A percentile compares a stretch with the other conserved stretches of the same genome.
Evolutionary conservation across 2,113 vertebrate genomes (phyloP).

Genomic region (Menidia beryllina): DNA sequence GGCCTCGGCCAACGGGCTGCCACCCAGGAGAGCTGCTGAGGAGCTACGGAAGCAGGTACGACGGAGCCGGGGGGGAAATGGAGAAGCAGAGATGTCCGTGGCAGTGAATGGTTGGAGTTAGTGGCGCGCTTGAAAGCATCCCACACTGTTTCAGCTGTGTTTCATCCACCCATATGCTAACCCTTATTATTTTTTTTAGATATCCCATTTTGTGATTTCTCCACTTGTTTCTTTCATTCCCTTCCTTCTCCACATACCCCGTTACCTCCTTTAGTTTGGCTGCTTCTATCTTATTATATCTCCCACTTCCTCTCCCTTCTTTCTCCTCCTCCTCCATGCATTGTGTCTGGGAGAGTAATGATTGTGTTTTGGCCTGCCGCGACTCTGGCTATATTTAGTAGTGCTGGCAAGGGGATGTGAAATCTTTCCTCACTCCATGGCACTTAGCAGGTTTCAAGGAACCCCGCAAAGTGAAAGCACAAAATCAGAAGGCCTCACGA

Average conservation of each 20-base stretch:
- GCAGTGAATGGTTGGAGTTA: no score
- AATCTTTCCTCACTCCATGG: constrained; percentile 56
- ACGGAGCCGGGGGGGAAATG: neutral
- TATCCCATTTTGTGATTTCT: constrained; percentile 27
- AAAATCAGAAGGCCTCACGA: constrained; percentile 14
- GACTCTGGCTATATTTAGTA: constrained; percentile 77
- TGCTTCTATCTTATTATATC: constrained; percentile 8
- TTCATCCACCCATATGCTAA: constrained; percentile 33
- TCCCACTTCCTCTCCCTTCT: constrained; percentile 10
- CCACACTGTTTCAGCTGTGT: constrained; percentile 4
- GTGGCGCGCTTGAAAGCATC: neutral
- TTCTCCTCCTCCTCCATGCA: constrained; percentile 21
- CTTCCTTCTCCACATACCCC: neutral
- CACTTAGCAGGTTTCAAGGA: constrained; percentile 68
- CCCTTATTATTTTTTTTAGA: constrained; percentile 9
- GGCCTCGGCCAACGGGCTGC: constrained; percentile 85
- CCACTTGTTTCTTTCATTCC: neutral
- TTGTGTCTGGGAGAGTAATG: constrained; percentile 75
- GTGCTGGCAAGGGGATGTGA: constrained; percentile 64
- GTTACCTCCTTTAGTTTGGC: neutral
- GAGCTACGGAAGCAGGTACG: constrained; percentile 93
- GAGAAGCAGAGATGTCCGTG: no score
- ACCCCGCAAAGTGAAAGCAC: constrained; percentile 41
- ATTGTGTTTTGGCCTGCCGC: constrained; percentile 71
- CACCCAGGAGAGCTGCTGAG: constrained; percentile 89